Evolutionary conservation across 2,113 vertebrate species (phyloP).

Genomic region (Hystrix brachyura): DNA sequence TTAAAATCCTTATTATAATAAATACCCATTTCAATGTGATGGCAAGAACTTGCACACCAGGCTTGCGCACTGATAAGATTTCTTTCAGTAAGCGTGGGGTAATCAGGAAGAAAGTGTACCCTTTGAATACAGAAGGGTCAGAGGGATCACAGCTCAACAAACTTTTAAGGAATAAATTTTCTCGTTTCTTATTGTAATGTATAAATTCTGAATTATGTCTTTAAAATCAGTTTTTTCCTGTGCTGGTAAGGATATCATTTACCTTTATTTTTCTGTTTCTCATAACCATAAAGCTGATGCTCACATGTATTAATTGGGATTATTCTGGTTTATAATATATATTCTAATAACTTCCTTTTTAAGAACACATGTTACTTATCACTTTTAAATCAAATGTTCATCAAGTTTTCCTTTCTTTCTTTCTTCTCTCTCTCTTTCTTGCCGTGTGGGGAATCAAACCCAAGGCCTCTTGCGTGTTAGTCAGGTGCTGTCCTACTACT

Average conservation of each 20-base stretch:
- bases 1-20: neutral
- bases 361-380: neutral
- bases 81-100: neutral
- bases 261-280: neutral
- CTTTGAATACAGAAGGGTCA: conserved; percentile 11
- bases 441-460: neutral
- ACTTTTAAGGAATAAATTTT: neutral
- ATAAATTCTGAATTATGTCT: neutral
- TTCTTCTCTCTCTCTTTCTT: neutral
- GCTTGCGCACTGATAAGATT: neutral
- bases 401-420: neutral
- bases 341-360: neutral
- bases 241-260: neutral
- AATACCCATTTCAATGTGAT: neutral
- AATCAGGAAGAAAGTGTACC: neutral
- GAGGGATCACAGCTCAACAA: neutral
- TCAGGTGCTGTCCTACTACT: neutral
- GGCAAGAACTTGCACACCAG: neutral
- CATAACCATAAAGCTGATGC: neutral
- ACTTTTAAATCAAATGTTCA: neutral
- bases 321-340: conserved; percentile 23
- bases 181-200: neutral
- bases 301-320: neutral
- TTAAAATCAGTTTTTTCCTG: neutral
- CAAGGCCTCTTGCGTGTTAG: neutral